These are phyloP conservation scores for Paragorgia papillata DNA, from an alignment of 92 coral and sea anemone species.

Conservation along the genomic window DNA sequence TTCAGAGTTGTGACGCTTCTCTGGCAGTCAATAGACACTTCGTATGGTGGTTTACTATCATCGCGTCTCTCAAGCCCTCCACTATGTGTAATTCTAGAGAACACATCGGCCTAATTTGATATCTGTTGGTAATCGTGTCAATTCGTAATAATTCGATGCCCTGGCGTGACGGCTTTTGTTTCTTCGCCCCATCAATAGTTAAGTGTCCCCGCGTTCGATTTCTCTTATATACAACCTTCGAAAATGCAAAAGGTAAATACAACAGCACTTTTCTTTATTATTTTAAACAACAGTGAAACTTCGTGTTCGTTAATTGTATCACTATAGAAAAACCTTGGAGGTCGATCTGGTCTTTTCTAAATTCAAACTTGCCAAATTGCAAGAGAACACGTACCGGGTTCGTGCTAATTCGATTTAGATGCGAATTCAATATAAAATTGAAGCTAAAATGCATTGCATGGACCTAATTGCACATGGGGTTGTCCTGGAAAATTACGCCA, in stretches of 20 bases:
- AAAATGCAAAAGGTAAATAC: too few species aligned
- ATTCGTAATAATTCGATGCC: slow-evolving; percentile 45
- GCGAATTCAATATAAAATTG: background rate
- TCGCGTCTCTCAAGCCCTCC: slow-evolving; percentile 14
- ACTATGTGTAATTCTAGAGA: slow-evolving; percentile 38
- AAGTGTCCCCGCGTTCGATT: slow-evolving; percentile 9
- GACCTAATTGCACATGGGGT: too few species aligned
- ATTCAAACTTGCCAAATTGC: too few species aligned
- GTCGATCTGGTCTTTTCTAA: too few species aligned
- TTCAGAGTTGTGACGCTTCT: background rate
- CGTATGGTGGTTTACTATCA: slow-evolving; percentile 5
- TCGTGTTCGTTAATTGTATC: too few species aligned
- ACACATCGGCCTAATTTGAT: slow-evolving; percentile 49
- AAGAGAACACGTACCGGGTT: too few species aligned
- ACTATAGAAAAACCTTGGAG: too few species aligned
- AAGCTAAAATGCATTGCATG: too few species aligned
- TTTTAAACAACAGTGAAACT: too few species aligned
- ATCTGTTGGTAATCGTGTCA: slow-evolving; percentile 49
- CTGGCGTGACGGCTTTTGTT: slow-evolving; percentile 47
- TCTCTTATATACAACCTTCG: background rate
- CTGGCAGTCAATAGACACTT: slow-evolving; percentile 1
- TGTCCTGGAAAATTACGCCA: too few species aligned
- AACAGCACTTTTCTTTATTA: too few species aligned
- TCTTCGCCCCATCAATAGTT: slow-evolving; percentile 29
- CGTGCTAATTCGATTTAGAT: background rate